Evolutionary conservation across 1,140 invertebrate species (phyloP), one percentile per base, ranked within the genome.

Genomic region (Rhysida immarginata): DNA sequence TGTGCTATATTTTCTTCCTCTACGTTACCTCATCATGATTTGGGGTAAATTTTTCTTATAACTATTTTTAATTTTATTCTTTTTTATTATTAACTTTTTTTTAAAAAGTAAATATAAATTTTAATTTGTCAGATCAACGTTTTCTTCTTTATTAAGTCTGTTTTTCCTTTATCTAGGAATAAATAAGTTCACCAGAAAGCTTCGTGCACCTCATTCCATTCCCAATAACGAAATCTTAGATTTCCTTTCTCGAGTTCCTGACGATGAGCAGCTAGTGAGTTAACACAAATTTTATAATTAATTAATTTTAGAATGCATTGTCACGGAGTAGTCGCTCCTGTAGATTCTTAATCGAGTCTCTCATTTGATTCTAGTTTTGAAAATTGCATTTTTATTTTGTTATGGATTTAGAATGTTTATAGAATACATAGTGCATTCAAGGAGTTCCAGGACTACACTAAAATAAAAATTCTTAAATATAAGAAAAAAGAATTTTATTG

Each of bases 161-260:
- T 55, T 49, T 55, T 55, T 29, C 48, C 41, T 57, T 63, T 64
- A 42, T 60, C 8, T 46, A 75, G 74, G 74, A 52, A 78, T 96
- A 23, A 94, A 96, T 73, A 98, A 98, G 74, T 98, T 99, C 73
- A 84, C 91, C 11, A 82, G 94, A 59, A 90, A 95, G 71, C 78
- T 99, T 54, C 68, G 97, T 35, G 77, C 90, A 59, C 95, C 95
- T 14, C 84, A 97, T 72, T 85, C 87, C 16, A 86, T 97, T 70
- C 88, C 91, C 16, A 99, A 98, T 69, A 98, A 98, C 73, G 96
- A 99, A 78, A 71, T 98, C 20, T 71, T 98, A 55, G 95, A 99
- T 74, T 83, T 96, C 62, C 73, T 99, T 55, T 95, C 92, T 0
- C 75, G 96, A 60, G 89, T 99, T 53, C 95, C 95, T 21, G 92